Conservation (phyloP, 2,888 invertebrate species). For the Poecilus cupreus region DNA sequence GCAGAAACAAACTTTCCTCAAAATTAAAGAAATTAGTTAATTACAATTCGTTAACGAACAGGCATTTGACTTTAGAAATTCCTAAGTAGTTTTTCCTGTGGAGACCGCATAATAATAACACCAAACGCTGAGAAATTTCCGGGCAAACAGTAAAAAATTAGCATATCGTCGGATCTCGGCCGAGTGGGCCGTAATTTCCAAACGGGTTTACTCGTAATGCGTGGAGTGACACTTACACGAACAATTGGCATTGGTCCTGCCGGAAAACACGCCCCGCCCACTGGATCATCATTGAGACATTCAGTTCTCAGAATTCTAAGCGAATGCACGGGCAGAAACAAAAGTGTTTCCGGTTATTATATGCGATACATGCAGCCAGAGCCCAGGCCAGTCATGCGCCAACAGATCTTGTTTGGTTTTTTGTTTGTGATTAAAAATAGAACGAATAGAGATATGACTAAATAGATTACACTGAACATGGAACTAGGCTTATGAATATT, state of each 20-base stretch:
- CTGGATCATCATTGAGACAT: constrained; percentile 37
- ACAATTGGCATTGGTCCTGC: constrained; percentile 39
- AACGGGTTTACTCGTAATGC: background rate
- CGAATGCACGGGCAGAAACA: background rate
- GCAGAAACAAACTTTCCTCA: background rate
- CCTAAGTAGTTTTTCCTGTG: constrained; percentile 4
- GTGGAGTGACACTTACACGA: constrained; percentile 42
- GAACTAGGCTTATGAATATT: constrained; percentile 2
- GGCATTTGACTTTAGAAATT: constrained; percentile 15
- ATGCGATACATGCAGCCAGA: background rate
- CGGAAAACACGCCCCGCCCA: constrained; percentile 28
- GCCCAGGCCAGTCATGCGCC: background rate
- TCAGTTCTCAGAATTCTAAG: constrained; percentile 27
- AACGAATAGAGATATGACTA: background rate
- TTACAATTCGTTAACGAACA: constrained; percentile 33
- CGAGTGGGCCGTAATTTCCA: background rate
- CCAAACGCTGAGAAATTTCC: constrained; percentile 24
- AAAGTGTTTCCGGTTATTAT: constrained; percentile 38
- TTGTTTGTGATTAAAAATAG: background rate
- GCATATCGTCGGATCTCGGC: constrained; percentile 12
- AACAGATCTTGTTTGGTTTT: constrained; percentile 18
- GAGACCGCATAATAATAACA: background rate
- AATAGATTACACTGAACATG: background rate
- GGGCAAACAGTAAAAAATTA: constrained; percentile 25
- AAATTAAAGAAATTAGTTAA: constrained; percentile 41